Evolutionary conservation across 2,888 invertebrate species (phyloP).

Genomic region (Lucinisca nassula): DNA sequence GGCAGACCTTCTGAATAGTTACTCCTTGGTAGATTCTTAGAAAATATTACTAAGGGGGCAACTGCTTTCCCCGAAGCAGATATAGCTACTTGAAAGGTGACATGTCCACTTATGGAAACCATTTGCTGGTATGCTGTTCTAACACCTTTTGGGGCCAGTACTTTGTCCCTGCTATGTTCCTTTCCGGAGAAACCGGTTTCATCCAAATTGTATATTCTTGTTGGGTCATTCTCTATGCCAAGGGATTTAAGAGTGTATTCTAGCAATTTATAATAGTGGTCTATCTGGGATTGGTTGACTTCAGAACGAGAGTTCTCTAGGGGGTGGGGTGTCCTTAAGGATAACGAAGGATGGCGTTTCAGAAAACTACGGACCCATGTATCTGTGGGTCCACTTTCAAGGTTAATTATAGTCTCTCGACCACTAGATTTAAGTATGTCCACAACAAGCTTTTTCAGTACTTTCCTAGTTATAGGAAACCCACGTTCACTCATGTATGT

Average conservation of each 20-base stretch:
- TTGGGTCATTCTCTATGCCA: too few relatives aligned
- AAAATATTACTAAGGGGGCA: not conserved
- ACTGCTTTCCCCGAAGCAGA: too few relatives aligned
- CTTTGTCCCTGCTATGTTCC: not conserved
- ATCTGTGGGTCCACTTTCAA: not conserved
- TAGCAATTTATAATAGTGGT: not conserved
- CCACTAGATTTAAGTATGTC: conserved; percentile 13
- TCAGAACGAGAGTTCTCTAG: not conserved
- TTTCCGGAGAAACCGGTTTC: not conserved
- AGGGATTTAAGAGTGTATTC: not conserved
- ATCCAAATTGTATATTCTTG: not conserved
- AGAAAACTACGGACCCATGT: conserved; percentile 7
- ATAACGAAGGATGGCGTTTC: not conserved
- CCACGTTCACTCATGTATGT: conserved; percentile 11
- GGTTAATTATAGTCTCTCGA: not conserved
- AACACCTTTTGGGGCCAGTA: not conserved
- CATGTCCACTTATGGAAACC: not conserved
- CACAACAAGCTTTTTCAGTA: not conserved
- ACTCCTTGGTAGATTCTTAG: not conserved
- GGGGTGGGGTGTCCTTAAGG: not conserved
- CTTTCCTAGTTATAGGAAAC: conserved; percentile 13
- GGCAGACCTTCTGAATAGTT: not conserved
- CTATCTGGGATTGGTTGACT: not conserved
- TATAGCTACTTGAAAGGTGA: too few relatives aligned
- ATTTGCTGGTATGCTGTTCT: not conserved